Base-by-base conservation (phyloP, 92 coral and sea anemone species). In the Metridium senile region DNA sequence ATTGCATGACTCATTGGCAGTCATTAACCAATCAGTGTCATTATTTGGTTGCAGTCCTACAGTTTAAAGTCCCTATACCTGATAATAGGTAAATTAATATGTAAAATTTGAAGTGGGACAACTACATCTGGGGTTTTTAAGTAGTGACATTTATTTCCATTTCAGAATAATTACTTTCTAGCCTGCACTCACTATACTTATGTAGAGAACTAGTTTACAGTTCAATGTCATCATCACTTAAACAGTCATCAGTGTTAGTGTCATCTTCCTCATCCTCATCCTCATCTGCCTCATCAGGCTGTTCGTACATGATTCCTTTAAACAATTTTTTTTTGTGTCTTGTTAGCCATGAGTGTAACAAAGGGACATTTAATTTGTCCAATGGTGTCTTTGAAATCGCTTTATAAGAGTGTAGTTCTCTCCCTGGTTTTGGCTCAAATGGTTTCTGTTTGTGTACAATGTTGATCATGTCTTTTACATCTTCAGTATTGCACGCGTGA, bases 291-390 rank as follows among this genome's bases (percentile, higher is more conserved):
- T 63, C 69, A 3, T 28, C 69, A 28, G 11, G 9, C 27, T 28
- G 21, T 63, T 70, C 45, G 46, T 11, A 30, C 3, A 70, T 47
- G 28, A 52, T 16, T n/a, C 68, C 62, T 54, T 34, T 49, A 6
- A 68, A 51, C 11, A 81, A 31, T 6, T 54, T 56, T 13, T 66
- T 58, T 70, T 89, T 89, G 72, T 89, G 79, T 29, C 47, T 74
- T 20, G 89, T 84, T 35, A 89, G 66, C 93, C 93, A 89, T 9
- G 86, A 22, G 62, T 89, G 86, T 66, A 89, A 61, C 21, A 71
- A 61, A 66, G 80, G 27, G n/a, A 81, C 85, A 68, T 89, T 74
- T 19, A 85, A 77, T 46, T 81, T 68, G 63, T 85, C 85, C 10
- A 89, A 67, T 62, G 84, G 85, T 66, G 78, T 81, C 51, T 81